Percentiles rank a stretch among this genome's conserved stretches.
Evolutionary conservation across 2,888 invertebrate species (phyloP).

Genomic region (Nomada hirtipes): DNA sequence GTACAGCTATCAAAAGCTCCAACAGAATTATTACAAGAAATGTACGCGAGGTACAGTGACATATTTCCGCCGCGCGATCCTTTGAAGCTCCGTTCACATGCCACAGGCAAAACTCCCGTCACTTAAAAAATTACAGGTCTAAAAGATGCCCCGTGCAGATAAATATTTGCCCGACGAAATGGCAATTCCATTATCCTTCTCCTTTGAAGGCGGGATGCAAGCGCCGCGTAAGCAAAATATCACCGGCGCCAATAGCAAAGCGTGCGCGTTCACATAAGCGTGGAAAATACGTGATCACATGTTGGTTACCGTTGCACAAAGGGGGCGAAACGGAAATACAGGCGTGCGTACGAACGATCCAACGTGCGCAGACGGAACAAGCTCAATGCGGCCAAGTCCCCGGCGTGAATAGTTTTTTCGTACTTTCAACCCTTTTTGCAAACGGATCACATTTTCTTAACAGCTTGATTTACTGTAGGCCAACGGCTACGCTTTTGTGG

Average conservation of each 20-base stretch:
- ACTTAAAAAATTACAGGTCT: conserved; percentile 69
- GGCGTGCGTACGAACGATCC: conserved; percentile 26
- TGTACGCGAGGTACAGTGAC: neutral
- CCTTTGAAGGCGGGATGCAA: conserved; percentile 70
- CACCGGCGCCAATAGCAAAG: conserved; percentile 31
- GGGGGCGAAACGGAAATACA: conserved; percentile 25
- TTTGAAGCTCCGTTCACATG: neutral
- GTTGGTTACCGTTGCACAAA: conserved; percentile 42
- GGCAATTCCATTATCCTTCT: conserved; percentile 76
- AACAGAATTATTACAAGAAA: neutral
- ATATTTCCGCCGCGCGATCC: neutral
- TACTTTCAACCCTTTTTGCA: conserved; percentile 27
- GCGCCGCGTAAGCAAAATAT: conserved; percentile 62
- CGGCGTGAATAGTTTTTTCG: conserved; percentile 42
- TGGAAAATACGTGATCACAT: conserved; percentile 47
- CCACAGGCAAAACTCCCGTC: conserved; percentile 37
- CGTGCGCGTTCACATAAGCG: conserved; percentile 30
- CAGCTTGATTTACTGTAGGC: conserved; percentile 49
- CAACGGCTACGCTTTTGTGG: conserved; percentile 30
- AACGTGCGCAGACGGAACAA: conserved; percentile 30
- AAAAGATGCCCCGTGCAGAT: conserved; percentile 65
- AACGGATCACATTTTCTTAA: conserved; percentile 57
- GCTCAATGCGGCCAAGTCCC: conserved; percentile 43
- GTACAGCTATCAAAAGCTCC: too few relatives aligned
- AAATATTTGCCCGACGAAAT: conserved; percentile 73